These are phyloP conservation scores for Sprattus sprattus DNA, from an alignment of 2,113 vertebrate species.

Conservation along the genomic window DNA sequence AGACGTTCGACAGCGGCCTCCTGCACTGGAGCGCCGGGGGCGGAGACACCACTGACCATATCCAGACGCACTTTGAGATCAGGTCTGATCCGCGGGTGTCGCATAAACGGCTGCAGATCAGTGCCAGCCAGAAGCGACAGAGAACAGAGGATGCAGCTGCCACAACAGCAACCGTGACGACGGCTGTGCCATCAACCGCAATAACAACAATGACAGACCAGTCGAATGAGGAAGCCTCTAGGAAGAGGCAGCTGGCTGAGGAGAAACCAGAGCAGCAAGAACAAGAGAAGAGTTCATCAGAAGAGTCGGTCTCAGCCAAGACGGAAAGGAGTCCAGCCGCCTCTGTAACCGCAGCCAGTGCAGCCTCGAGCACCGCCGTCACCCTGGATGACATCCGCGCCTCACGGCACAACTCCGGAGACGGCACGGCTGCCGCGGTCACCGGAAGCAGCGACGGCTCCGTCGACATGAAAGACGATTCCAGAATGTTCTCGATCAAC, in stretches of 20 bases:
- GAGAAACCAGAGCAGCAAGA: constrained; percentile 63
- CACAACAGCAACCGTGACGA: not conserved
- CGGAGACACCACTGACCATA: constrained; percentile 96
- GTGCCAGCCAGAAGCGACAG: constrained; percentile 63
- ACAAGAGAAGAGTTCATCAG: not conserved
- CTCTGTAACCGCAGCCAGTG: constrained; percentile 12
- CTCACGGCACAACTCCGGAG: constrained; percentile 66
- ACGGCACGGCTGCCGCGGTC: constrained; percentile 46
- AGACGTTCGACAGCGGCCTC: constrained; percentile 93
- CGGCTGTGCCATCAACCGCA: not conserved
- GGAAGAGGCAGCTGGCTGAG: constrained; percentile 59
- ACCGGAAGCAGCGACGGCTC: constrained; percentile 66
- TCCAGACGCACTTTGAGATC: constrained; percentile 98
- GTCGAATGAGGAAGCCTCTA: constrained; percentile 59
- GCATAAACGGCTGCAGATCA: constrained; percentile 67
- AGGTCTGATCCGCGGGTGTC: constrained; percentile 75
- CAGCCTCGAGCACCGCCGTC: constrained; percentile 72
- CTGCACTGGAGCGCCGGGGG: constrained; percentile 97
- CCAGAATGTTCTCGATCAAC: not conserved
- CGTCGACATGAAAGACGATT: not conserved
- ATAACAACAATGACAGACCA: constrained; percentile 43
- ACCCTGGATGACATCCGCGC: constrained; percentile 88
- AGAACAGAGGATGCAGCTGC: constrained; percentile 41
- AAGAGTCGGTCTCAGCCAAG: constrained; percentile 34
- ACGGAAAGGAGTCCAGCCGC: constrained; percentile 14